These are phyloP conservation scores for Streptopelia turtur DNA, from an alignment of 2,797 vertebrate genomes.

Conservation along the genomic window DNA sequence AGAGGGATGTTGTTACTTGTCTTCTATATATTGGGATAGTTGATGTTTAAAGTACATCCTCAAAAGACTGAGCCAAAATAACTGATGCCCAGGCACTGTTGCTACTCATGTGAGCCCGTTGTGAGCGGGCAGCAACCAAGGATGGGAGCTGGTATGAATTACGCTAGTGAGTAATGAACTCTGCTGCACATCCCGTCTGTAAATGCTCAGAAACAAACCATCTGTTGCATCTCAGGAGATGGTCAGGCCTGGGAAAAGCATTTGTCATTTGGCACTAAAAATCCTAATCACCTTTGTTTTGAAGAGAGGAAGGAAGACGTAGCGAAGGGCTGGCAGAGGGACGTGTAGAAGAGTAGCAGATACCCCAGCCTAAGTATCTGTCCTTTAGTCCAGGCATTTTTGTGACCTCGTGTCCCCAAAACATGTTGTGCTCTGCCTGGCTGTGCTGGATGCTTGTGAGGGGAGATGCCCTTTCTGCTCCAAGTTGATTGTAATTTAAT, in stretches of 20 bases:
- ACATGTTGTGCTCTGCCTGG: fast-evolving
- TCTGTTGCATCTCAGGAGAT: neutral
- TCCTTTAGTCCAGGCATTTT: neutral
- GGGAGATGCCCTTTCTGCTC: neutral
- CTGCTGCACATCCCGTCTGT: neutral
- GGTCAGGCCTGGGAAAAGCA: neutral
- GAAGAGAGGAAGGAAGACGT: neutral
- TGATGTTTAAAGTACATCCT: neutral
- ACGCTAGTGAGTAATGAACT: neutral
- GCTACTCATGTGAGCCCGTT: neutral
- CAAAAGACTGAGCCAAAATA: neutral
- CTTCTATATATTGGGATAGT: neutral
- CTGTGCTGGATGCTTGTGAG: neutral
- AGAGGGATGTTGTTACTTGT: neutral
- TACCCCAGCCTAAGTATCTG: neutral
- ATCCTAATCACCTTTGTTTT: neutral
- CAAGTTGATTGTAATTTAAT: neutral
- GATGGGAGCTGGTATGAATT: neutral
- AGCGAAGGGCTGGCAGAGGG: neutral
- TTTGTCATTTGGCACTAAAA: neutral
- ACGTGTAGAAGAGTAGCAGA: neutral
- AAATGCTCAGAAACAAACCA: neutral
- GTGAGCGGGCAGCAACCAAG: neutral
- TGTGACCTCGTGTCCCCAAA: neutral
- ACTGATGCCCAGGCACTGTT: neutral